These are phyloP conservation scores for Salticus scenicus DNA, from an alignment of 2,888 invertebrate species.

Conservation along the genomic window DNA sequence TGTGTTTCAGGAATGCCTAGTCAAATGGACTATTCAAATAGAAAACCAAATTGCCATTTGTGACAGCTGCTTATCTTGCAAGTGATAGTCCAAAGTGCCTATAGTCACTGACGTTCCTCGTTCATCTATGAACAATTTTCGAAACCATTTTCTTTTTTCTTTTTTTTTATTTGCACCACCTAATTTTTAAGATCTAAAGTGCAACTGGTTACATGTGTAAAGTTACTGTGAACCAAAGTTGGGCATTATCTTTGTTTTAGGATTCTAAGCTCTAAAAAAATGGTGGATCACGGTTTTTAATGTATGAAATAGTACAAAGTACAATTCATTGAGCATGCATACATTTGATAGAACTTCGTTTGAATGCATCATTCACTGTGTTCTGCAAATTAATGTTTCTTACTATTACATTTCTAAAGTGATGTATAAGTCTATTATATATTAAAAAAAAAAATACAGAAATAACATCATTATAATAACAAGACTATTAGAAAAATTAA, in stretches of 20 bases:
- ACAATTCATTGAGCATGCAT: too few species aligned
- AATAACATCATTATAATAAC: too few species aligned
- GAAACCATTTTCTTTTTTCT: neutral
- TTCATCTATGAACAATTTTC: conserved; percentile 15
- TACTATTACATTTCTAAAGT: too few species aligned
- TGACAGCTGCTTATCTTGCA: conserved; percentile 22
- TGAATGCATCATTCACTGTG: too few species aligned
- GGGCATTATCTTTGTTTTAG: neutral
- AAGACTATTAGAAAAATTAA: too few species aligned
- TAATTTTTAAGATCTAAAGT: neutral
- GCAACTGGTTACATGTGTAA: neutral
- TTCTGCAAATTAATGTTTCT: too few species aligned
- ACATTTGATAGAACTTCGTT: too few species aligned
- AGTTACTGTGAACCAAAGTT: neutral
- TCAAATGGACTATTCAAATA: conserved; percentile 20
- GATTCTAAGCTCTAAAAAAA: too few species aligned
- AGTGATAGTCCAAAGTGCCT: conserved; percentile 27
- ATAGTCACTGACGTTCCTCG: conserved; percentile 43
- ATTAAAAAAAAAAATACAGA: too few species aligned
- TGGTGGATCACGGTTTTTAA: too few species aligned
- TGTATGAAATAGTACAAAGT: too few species aligned
- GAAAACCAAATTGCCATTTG: conserved; percentile 37
- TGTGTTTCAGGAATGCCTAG: conserved; percentile 49
- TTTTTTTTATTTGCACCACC: neutral
- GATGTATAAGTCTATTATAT: too few species aligned